Conservation (phyloP, 2,113 vertebrate genomes). For the Xiphophorus maculatus region DNA sequence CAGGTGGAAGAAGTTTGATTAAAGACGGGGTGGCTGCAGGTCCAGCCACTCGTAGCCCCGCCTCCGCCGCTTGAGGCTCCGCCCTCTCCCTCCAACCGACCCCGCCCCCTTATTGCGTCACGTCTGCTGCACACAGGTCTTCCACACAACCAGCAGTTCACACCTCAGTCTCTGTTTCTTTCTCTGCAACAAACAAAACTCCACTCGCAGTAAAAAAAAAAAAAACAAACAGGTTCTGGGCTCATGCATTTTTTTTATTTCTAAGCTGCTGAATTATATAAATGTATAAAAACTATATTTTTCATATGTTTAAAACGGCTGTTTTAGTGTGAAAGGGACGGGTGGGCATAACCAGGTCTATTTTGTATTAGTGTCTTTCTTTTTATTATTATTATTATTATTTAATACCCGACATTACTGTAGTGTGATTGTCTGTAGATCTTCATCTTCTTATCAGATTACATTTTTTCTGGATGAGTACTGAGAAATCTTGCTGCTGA, state of each 20-base stretch:
- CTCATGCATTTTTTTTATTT: constrained; percentile 70
- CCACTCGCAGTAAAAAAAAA: constrained; percentile 83
- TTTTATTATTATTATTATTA: constrained; percentile 78
- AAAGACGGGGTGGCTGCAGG: constrained; percentile 84
- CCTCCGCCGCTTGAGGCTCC: not conserved
- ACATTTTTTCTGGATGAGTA: constrained; percentile 67
- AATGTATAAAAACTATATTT: constrained; percentile 79
- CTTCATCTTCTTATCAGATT: constrained; percentile 64
- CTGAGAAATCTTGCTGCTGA: constrained; percentile 87
- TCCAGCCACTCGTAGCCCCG: constrained; percentile 78
- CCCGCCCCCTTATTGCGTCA: not conserved
- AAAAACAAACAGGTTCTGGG: constrained; percentile 50
- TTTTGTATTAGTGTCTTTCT: constrained; percentile 84
- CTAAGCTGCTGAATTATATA: constrained; percentile 90
- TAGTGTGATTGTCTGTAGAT: constrained; percentile 93
- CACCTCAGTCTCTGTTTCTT: constrained; percentile 69
- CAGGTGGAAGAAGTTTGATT: not conserved
- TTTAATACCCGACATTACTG: constrained; percentile 97
- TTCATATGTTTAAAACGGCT: constrained; percentile 84
- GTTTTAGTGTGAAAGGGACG: constrained; percentile 78
- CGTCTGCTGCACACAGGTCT: constrained; percentile 71
- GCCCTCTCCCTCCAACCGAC: not conserved
- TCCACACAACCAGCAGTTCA: constrained; percentile 85
- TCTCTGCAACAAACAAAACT: constrained; percentile 47
- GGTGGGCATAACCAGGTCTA: constrained; percentile 85